Base-by-base conservation (phyloP, 1,140 invertebrate genomes). In the Drosophila lacteicornis region DNA sequence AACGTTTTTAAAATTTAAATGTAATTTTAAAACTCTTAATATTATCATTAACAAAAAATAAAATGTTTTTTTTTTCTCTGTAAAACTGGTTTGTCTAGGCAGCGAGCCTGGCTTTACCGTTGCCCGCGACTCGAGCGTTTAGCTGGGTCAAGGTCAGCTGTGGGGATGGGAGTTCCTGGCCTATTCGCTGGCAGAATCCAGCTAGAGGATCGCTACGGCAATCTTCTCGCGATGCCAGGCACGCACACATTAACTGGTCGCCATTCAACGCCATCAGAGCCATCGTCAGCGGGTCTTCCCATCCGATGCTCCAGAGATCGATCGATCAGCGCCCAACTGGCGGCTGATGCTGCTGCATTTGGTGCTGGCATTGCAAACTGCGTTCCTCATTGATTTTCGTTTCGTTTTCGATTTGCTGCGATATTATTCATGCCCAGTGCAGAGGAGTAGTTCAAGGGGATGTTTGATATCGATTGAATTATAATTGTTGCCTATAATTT, bases 131-230 rank as follows among this genome's bases (percentile, higher is more conserved):
- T 50, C 55, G 50, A 36, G 40, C 58, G 55, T 56, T 85, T 80
- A 74, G 80, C 80, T 87, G 77, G 83, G 84, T 87, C 83, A 87
- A 87, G 83, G 83, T 87, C 84, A 88, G 27, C 71, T 15, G 6
- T 25, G 17, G 11, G 25, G 36, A 42, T 61, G 42, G 57, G 25
- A 49, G 73, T 55, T 76, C 68, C 73, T 76, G 59, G 53, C 45
- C 73, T 50, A 59, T 42, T 58, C 55, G 45, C 25, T 17, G 47
- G 36, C 47, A 75, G 68, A 70, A 71, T 49, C 50, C 71, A 43
- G n/a, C 38, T 13, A 13, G 45, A 43, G 40, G 56, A 38, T 25
- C n/a, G 25, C 22, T 12, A 17, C 36, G 9, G 17, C 51, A 38
- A 66, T 40, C 56, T 51, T n/a, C 56, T 83, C 79, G 75, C 36